phyloP scores from a whole-genome alignment of 2,113 vertebrate species.

The Pelvicachromis taeniatus region DNA sequence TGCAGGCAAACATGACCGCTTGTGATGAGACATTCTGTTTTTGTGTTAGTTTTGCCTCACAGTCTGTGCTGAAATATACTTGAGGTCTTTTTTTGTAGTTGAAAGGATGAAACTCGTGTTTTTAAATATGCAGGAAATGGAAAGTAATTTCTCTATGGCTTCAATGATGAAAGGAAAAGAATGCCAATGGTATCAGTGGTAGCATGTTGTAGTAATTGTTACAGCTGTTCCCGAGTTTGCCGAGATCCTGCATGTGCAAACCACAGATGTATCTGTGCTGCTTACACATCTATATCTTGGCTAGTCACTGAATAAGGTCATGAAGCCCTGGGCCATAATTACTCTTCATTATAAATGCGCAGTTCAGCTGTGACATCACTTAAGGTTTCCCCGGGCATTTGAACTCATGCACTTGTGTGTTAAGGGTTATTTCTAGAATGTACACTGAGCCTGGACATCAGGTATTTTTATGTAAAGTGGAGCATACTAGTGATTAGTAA shows the following conservation, averaged over 20 bases:
- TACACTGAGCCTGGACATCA: background rate
- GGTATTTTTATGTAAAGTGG: background rate
- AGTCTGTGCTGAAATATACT: background rate
- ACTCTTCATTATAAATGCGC: conserved; percentile 13
- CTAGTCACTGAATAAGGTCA: background rate
- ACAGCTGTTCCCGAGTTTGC: background rate
- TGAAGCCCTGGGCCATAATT: background rate
- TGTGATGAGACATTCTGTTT: background rate
- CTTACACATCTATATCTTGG: background rate
- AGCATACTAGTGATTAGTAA: background rate
- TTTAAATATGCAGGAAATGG: background rate
- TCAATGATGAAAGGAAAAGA: background rate
- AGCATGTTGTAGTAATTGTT: background rate
- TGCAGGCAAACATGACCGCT: background rate
- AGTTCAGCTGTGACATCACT: background rate
- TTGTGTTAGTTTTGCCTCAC: background rate
- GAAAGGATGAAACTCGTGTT: background rate
- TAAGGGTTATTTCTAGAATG: background rate
- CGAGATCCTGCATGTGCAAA: background rate
- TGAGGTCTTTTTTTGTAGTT: background rate
- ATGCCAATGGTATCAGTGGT: background rate
- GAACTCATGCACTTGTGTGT: background rate
- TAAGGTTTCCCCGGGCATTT: background rate
- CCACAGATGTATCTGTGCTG: background rate
- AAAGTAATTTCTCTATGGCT: background rate